Percentiles rank a stretch among this genome's conserved stretches.
These are phyloP conservation scores for Adelognathus sp. DNA, from an alignment of 2,888 invertebrate species.

Conservation along the genomic window DNA sequence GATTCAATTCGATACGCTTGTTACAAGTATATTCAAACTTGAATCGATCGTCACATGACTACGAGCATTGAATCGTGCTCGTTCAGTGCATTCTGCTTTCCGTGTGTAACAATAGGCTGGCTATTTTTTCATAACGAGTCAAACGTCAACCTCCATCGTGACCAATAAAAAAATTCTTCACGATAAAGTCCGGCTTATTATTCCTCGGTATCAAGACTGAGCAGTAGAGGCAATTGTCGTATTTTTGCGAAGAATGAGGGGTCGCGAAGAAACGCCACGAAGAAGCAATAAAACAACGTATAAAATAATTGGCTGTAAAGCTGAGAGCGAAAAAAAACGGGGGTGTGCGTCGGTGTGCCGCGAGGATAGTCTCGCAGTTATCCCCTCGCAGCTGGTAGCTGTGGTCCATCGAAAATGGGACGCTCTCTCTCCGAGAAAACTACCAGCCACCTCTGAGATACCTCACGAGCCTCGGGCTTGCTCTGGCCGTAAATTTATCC, in stretches of 20 bases:
- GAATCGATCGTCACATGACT: too few relatives aligned
- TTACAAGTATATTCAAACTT: too few relatives aligned
- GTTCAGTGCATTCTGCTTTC: too few relatives aligned
- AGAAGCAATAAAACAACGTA: slow-evolving; percentile 74
- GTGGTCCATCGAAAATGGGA: slow-evolving; percentile 30
- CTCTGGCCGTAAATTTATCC: slow-evolving; percentile 75
- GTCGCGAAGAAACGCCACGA: slow-evolving; percentile 3
- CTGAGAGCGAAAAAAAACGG: slow-evolving; percentile 65
- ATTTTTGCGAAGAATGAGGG: slow-evolving; percentile 17
- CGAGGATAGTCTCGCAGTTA: slow-evolving; percentile 14
- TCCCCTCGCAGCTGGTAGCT: not conserved
- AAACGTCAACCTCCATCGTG: not conserved
- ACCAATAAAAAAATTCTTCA: not conserved
- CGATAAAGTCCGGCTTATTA: not conserved
- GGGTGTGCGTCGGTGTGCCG: slow-evolving; percentile 29
- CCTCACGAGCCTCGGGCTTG: slow-evolving; percentile 32
- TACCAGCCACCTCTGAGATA: slow-evolving; percentile 18
- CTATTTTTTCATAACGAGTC: not conserved
- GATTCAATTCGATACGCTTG: too few relatives aligned
- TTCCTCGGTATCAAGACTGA: not conserved
- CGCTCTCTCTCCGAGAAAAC: slow-evolving; percentile 4
- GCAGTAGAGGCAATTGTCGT: not conserved
- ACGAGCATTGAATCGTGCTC: too few relatives aligned
- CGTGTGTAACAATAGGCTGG: too few relatives aligned
- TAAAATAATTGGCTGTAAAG: slow-evolving; percentile 80